Percentiles rank a stretch among this genome's conserved stretches.
Conservation (phyloP, 2,888 invertebrate genomes). For the Plagodis dolabraria region DNA sequence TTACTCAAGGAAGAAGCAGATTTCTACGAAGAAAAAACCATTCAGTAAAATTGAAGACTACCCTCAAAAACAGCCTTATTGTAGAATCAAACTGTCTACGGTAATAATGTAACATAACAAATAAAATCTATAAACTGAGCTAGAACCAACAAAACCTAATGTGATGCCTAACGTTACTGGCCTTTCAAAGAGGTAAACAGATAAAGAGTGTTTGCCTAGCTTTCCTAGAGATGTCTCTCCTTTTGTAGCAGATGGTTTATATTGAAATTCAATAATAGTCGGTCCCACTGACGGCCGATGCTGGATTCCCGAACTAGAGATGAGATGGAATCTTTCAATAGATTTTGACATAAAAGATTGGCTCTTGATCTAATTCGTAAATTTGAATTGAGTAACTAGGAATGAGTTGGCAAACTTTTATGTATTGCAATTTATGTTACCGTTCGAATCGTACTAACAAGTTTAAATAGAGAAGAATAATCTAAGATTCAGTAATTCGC, state of each 20-base stretch:
- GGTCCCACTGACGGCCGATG: conserved; percentile 38
- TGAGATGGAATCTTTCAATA: conserved; percentile 12
- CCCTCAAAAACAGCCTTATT: too few relatives aligned
- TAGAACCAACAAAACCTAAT: neutral
- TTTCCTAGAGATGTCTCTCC: conserved; percentile 12
- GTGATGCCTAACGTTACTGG: neutral
- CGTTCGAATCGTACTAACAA: too few relatives aligned
- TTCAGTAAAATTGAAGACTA: too few relatives aligned
- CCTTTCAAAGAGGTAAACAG: conserved; percentile 17
- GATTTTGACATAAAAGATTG: conserved; percentile 1
- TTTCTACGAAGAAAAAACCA: too few relatives aligned
- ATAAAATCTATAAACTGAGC: too few relatives aligned
- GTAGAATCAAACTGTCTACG: too few relatives aligned
- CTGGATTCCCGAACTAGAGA: conserved; percentile 27
- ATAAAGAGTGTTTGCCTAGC: conserved; percentile 20
- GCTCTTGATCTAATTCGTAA: neutral
- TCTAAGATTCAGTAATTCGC: too few relatives aligned
- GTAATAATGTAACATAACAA: too few relatives aligned
- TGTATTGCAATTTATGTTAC: too few relatives aligned
- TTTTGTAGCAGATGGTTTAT: conserved; percentile 43
- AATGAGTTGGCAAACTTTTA: too few relatives aligned
- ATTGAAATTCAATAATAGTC: conserved; percentile 57
- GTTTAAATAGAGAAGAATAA: too few relatives aligned
- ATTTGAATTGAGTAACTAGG: neutral
- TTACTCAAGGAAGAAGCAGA: too few relatives aligned